Percentiles rank a stretch among this genome's conserved stretches.
phyloP scores from a whole-genome alignment of 2,797 vertebrate genomes.

The Anomalospiza imberbis region DNA sequence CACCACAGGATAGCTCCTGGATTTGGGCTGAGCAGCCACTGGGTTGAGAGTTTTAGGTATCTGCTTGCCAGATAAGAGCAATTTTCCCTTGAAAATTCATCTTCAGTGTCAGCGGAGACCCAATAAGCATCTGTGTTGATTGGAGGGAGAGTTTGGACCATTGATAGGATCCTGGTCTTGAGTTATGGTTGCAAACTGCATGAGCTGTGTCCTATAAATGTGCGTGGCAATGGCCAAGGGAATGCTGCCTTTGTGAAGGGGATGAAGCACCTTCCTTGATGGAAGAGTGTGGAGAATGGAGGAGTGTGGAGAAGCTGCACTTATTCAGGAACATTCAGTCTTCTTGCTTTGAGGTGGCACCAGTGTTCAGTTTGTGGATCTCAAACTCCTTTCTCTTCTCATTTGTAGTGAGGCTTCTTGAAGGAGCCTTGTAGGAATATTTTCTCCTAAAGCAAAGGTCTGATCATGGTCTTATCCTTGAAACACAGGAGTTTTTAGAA shows the following conservation, averaged over 20 bases:
- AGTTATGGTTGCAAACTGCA: neutral
- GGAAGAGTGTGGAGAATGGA: neutral
- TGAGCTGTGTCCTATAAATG: neutral
- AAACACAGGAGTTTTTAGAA: neutral
- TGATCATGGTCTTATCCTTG: neutral
- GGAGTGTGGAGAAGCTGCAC: neutral
- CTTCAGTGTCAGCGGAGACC: neutral
- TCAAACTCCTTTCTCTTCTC: neutral
- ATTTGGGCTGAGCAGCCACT: neutral
- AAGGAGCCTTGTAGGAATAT: neutral
- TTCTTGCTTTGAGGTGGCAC: neutral
- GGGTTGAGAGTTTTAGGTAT: neutral
- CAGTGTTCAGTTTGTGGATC: neutral
- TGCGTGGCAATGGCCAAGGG: neutral
- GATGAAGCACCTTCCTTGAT: neutral
- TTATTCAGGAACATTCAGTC: neutral
- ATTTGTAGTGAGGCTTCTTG: neutral
- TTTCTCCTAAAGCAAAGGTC: neutral
- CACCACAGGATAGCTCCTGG: neutral
- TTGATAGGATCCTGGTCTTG: neutral
- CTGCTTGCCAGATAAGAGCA: neutral
- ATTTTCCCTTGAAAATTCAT: neutral
- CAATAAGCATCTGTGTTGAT: neutral
- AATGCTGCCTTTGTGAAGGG: neutral
- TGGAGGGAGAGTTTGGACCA: neutral